Evolutionary conservation across 2,113 vertebrate species (phyloP).

Genomic region (Columba livia): DNA sequence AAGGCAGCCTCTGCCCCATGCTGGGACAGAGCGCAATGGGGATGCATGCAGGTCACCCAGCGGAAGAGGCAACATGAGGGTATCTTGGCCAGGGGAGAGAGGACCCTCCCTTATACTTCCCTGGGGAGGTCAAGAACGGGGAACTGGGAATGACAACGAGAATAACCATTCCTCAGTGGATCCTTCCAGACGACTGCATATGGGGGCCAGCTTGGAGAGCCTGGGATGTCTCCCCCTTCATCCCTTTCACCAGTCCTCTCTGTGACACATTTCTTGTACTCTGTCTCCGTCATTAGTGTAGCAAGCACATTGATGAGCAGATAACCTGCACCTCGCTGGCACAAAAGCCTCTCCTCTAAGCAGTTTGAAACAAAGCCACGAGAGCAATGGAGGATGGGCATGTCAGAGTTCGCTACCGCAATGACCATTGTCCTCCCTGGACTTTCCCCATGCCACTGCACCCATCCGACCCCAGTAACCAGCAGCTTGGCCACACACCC

Average conservation of each 20-base stretch:
- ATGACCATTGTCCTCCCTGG: not conserved
- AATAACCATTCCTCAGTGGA: not conserved
- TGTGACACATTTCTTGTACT: fast-evolving
- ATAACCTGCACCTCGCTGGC: not conserved
- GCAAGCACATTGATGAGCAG: not conserved
- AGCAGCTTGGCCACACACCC: not conserved
- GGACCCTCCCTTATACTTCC: not conserved
- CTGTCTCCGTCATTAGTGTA: not conserved
- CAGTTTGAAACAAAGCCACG: not conserved
- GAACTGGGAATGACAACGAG: not conserved
- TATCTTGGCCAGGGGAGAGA: not conserved
- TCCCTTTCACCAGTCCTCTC: not conserved
- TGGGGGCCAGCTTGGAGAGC: not conserved
- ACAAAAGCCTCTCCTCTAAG: not conserved
- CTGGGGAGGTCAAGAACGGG: fast-evolving
- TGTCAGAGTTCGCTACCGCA: not conserved
- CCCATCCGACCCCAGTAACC: fast-evolving
- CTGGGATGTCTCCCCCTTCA: not conserved
- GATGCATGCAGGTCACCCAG: not conserved
- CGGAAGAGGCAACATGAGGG: not conserved
- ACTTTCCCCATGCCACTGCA: not conserved
- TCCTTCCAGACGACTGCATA: not conserved
- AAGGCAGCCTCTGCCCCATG: not conserved
- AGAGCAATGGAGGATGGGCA: not conserved
- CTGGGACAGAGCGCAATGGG: not conserved